A percentile compares a stretch with the other conserved stretches of the same genome.
Conservation (phyloP, 2,888 invertebrate genomes). For the Apeira syringaria region DNA sequence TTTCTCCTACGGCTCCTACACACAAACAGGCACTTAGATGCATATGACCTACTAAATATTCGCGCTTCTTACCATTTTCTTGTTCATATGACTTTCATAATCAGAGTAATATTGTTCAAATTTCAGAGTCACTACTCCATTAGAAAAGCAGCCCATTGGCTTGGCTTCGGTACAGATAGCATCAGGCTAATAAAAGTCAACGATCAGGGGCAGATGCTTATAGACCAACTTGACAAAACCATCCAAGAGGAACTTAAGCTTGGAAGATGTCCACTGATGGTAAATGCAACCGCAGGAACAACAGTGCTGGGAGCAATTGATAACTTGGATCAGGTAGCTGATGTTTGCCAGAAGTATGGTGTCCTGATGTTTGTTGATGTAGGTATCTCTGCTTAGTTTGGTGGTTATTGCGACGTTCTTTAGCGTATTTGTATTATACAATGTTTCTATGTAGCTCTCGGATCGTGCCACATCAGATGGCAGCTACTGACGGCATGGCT, state of each 20-base stretch:
- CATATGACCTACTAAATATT: too few species aligned
- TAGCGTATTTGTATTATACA: too few species aligned
- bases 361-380: conserved; percentile 94
- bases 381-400: conserved; percentile 55
- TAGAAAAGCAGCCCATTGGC: conserved; percentile 90
- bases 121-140: conserved; percentile 91
- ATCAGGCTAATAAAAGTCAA: conserved; percentile 86
- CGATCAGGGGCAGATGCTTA: conserved; percentile 86
- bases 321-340: conserved; percentile 86
- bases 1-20: too few species aligned
- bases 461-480: too few species aligned
- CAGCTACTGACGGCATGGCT: too few species aligned
- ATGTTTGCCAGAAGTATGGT: conserved; percentile 86
- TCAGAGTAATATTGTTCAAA: neutral
- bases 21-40: too few species aligned
- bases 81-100: too few species aligned
- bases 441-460: too few species aligned
- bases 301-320: conserved; percentile 94
- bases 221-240: conserved; percentile 82
- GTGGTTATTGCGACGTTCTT: too few species aligned
- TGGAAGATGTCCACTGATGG: conserved; percentile 86
- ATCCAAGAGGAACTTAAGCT: conserved; percentile 71
- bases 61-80: too few species aligned
- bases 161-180: conserved; percentile 92
- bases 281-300: conserved; percentile 91